These are phyloP conservation scores for Syngnathus acus DNA, from an alignment of 2,797 vertebrate genomes.

Conservation along the genomic window DNA sequence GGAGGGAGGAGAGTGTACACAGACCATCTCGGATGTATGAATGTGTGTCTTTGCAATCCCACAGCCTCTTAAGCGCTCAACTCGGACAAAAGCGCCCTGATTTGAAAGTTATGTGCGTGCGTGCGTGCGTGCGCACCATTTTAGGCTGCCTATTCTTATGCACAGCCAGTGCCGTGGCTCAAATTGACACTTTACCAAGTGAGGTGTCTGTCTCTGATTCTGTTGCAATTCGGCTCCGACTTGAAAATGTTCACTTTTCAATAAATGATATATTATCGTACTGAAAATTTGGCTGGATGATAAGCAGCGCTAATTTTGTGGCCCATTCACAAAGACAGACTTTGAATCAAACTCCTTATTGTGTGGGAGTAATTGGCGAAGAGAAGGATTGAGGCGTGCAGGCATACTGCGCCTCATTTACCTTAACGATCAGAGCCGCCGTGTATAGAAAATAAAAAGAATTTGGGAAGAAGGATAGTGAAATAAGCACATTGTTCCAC, in stretches of 20 bases:
- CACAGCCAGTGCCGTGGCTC: too few relatives aligned
- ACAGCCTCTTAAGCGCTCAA: background rate
- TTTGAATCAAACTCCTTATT: background rate
- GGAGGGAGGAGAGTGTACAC: background rate
- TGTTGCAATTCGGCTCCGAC: too few relatives aligned
- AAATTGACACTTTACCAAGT: too few relatives aligned
- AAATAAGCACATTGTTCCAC: conserved; percentile 24
- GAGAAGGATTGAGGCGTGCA: background rate
- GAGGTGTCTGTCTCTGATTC: too few relatives aligned
- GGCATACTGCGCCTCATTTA: conserved; percentile 22
- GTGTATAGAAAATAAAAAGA: conserved; percentile 41
- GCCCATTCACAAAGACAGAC: background rate
- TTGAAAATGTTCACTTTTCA: too few relatives aligned
- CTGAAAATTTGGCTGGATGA: background rate
- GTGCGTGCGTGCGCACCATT: background rate
- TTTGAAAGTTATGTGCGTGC: too few relatives aligned
- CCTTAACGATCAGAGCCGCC: conserved; percentile 30
- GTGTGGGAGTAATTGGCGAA: background rate
- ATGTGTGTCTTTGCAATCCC: background rate
- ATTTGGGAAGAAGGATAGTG: conserved; percentile 7
- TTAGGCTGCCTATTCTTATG: too few relatives aligned
- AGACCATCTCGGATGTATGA: background rate
- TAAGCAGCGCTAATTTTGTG: background rate
- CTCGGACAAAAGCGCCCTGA: background rate
- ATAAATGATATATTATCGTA: too few relatives aligned